Evolutionary conservation across 2,797 vertebrate species (phyloP), one percentile per base, ranked within the genome.

Genomic region (Sphenodon punctatus): DNA sequence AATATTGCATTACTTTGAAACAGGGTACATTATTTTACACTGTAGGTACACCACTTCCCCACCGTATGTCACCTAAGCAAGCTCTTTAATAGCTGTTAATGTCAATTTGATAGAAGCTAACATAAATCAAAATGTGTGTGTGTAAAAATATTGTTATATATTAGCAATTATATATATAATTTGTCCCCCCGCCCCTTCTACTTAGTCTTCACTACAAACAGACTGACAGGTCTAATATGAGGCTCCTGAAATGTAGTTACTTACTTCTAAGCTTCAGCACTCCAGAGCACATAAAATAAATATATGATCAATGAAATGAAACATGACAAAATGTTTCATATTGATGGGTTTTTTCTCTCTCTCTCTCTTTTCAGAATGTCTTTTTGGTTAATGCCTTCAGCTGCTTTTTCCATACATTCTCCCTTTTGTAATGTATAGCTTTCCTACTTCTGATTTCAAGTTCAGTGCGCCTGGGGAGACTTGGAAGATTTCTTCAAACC

Each of bases 261-360:
- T 91, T 95, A n/a, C n/a, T n/a, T n/a, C 90, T 92, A 90, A 94
- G 92, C 84, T 90, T 90, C 89, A 90, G 89, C 7, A 88, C 88
- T 95, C 89, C 94, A 91, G 90, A 94, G 92, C 90, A 93, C 89
- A 95, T 91, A 95, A 95, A 95, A 94, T 91, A 94, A 94, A 95
- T 93, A 93, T 85, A 93, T 94, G 93, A 95, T 95, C 95, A 94
- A 94, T 95, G 95, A 95, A 95, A 96, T 94, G 92, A 94, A 95
- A 95, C 94, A 95, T 94, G 93, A 94, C 93, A 95, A 95, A 95
- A 95, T 91, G 90, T 93, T 95, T 95, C 93, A 93, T 93, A 95
- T 86, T 94, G 94, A 95, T 94, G 7, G 46, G 22, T 12, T 12
- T 10, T 46, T 27, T 34, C 92, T 93, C 94, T 87, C 92, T 93